Evolutionary conservation across 2,888 invertebrate species (phyloP).

Genomic region (Drosophila mimetica): DNA sequence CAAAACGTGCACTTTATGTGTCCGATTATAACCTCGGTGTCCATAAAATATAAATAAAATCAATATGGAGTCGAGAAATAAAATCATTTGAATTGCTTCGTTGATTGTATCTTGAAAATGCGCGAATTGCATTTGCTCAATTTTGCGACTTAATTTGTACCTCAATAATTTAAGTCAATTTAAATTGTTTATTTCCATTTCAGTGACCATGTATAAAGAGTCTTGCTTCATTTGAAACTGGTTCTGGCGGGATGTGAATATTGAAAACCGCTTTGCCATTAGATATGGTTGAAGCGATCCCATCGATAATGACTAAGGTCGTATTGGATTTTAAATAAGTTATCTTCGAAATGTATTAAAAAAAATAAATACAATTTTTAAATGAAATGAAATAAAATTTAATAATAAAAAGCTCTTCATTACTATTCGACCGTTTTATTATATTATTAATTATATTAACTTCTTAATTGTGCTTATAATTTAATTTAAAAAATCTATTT

Average conservation of each 20-base stretch:
- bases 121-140: conserved; percentile 30
- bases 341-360: not conserved
- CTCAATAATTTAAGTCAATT: conserved; percentile 42
- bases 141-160: conserved; percentile 67
- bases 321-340: not conserved
- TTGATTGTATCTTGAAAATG: conserved; percentile 33
- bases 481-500: too few relatives aligned
- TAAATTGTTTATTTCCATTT: conserved; percentile 20
- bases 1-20: conserved; percentile 40
- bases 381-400: not conserved
- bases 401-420: not conserved
- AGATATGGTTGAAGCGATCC: not conserved
- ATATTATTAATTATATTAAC: too few relatives aligned
- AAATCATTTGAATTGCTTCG: conserved; percentile 29
- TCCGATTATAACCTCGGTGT: conserved; percentile 24
- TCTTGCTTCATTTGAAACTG: conserved; percentile 14
- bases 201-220: conserved; percentile 11
- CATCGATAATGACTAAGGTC: not conserved
- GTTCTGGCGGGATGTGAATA: conserved; percentile 25
- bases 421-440: too few relatives aligned
- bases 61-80: conserved; percentile 21
- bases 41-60: conserved; percentile 44
- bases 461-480: too few relatives aligned
- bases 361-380: not conserved
- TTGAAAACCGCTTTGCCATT: not conserved